phyloP scores from a whole-genome alignment of 2,113 vertebrate genomes.

The Australoheros scitulus region DNA sequence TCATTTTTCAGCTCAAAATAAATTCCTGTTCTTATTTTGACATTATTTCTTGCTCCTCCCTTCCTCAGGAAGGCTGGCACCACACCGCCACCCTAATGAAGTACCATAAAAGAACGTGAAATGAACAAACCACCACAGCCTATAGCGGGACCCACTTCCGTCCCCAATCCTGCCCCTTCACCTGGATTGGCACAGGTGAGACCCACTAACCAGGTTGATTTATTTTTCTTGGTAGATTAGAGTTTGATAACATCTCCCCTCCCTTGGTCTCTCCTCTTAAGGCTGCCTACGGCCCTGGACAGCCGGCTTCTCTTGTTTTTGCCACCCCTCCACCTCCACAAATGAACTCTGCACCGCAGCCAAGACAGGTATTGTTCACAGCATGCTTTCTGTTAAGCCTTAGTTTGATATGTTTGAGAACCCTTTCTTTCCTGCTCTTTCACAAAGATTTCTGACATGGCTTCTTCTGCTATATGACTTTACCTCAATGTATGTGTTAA shows the following conservation, averaged over 20 bases:
- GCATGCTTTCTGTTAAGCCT: not conserved
- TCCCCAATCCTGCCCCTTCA: constrained; percentile 94
- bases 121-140: constrained; percentile 99
- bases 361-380: constrained; percentile 88
- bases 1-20: not conserved
- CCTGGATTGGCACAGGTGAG: constrained; percentile 96
- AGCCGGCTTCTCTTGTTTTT: constrained; percentile 92
- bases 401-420: not conserved
- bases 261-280: constrained; percentile 46
- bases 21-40: not conserved
- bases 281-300: constrained; percentile 90
- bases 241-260: not conserved
- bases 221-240: not conserved
- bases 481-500: constrained; percentile 36
- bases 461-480: constrained; percentile 52
- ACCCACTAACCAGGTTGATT: not conserved
- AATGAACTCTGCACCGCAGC: constrained; percentile 97
- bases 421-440: constrained; percentile 17
- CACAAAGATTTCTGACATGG: constrained; percentile 27
- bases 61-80: constrained; percentile 71
- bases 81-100: constrained; percentile 91
- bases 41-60: not conserved
- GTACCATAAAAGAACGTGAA: constrained; percentile 96
- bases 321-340: constrained; percentile 88
- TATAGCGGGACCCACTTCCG: constrained; percentile 92